Evolutionary conservation across 2,113 vertebrate genomes (phyloP).

Genomic region (Galeopterus variegatus): DNA sequence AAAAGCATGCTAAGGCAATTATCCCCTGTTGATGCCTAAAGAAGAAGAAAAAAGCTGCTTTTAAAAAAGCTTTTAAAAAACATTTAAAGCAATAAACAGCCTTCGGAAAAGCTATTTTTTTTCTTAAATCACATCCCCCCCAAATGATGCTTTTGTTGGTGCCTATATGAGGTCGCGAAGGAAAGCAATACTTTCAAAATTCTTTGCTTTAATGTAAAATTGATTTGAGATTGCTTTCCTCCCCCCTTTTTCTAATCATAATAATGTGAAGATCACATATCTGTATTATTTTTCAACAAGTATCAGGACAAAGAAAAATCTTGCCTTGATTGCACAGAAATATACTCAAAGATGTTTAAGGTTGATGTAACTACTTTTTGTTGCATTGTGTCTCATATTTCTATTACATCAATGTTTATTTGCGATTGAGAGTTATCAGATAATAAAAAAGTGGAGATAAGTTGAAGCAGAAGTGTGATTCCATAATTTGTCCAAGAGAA

Average conservation of each 20-base stretch:
- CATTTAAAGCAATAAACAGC: conserved; percentile 80
- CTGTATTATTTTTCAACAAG: conserved; percentile 1
- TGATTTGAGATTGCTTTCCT: conserved; percentile 55
- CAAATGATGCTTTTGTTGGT: conserved; percentile 68
- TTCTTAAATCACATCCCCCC: conserved; percentile 32
- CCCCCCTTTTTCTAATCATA: neutral
- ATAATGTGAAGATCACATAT: conserved; percentile 28
- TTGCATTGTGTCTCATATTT: conserved; percentile 38
- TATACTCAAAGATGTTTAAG: conserved; percentile 5
- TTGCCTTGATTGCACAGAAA: conserved; percentile 40
- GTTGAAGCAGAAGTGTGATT: conserved; percentile 1
- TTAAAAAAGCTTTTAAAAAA: conserved; percentile 83
- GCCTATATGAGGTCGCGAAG: conserved; percentile 26
- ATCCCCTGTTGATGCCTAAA: conserved; percentile 81
- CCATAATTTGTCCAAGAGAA: conserved; percentile 56
- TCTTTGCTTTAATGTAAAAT: conserved; percentile 74
- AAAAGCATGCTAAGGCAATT: conserved; percentile 82
- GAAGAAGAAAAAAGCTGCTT: conserved; percentile 72
- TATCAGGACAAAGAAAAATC: conserved; percentile 59
- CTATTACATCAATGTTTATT: conserved; percentile 38
- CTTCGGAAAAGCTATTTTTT: conserved; percentile 77
- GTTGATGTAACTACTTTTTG: conserved; percentile 4
- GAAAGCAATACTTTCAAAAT: conserved; percentile 69
- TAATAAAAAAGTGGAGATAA: conserved; percentile 46
- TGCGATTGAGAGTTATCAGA: neutral